Percentiles rank a stretch among this genome's conserved stretches.
Conservation (phyloP, 1,140 invertebrate species). For the Cotesia chilonis region DNA sequence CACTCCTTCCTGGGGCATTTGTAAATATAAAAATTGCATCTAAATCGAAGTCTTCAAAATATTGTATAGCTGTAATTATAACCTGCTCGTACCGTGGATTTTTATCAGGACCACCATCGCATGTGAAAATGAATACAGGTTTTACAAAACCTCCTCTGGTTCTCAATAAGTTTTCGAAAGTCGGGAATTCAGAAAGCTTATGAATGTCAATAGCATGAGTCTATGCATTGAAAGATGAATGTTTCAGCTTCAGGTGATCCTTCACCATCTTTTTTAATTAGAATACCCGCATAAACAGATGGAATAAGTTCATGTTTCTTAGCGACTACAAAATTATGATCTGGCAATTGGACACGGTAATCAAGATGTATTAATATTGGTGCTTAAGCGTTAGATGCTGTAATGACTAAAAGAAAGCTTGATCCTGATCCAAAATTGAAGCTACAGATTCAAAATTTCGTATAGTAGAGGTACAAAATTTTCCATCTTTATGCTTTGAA, state of each 20-base stretch:
- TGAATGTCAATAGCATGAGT: slow-evolving; percentile 54
- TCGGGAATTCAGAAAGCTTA: slow-evolving; percentile 44
- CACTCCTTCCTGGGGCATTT: slow-evolving; percentile 13
- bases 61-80: slow-evolving; percentile 37
- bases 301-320: slow-evolving; percentile 57
- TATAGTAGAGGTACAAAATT: slow-evolving; percentile 48
- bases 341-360: slow-evolving; percentile 56
- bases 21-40: slow-evolving; percentile 14
- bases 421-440: slow-evolving; percentile 44
- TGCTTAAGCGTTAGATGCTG: slow-evolving; percentile 51
- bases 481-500: slow-evolving; percentile 39
- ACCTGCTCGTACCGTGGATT: slow-evolving; percentile 57
- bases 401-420: slow-evolving; percentile 46
- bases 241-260: slow-evolving; percentile 45
- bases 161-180: slow-evolving; percentile 44
- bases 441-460: slow-evolving; percentile 36
- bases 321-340: slow-evolving; percentile 60
- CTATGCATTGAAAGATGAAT: slow-evolving; percentile 47
- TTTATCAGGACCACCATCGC: slow-evolving; percentile 59
- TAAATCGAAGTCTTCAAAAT: slow-evolving; percentile 6
- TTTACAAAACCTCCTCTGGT: slow-evolving; percentile 48
- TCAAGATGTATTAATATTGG: slow-evolving; percentile 60
- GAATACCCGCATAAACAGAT: slow-evolving; percentile 42
- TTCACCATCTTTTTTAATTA: slow-evolving; percentile 41
- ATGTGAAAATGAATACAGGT: slow-evolving; percentile 55